These are phyloP conservation scores for Scaptomyza reducta DNA, from an alignment of 2,888 invertebrate genomes.

Conservation along the genomic window DNA sequence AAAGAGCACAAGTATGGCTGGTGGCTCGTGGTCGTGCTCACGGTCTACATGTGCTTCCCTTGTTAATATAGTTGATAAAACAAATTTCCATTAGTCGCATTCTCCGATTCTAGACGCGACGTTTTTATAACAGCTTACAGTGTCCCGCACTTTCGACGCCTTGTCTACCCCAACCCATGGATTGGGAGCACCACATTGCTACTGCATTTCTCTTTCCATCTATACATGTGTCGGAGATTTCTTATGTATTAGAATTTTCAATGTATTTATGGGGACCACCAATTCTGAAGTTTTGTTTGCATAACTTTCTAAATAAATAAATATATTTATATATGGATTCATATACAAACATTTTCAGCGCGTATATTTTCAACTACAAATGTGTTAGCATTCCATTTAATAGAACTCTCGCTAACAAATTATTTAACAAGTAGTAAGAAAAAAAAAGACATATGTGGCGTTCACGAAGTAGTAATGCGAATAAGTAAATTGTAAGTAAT, in stretches of 20 bases:
- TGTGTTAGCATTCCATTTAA: neutral
- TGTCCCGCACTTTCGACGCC: neutral
- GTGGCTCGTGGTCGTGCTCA: conserved; percentile 10
- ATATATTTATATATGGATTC: conserved; percentile 6
- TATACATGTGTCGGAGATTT: conserved; percentile 47
- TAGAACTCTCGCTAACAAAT: neutral
- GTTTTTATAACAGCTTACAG: conserved; percentile 44
- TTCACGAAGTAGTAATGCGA: too few species aligned
- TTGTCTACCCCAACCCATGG: neutral
- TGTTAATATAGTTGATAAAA: conserved; percentile 83
- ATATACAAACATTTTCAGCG: conserved; percentile 8
- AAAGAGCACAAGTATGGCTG: neutral
- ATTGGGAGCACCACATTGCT: conserved; percentile 21
- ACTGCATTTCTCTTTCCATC: conserved; percentile 8
- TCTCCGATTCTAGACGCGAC: conserved; percentile 67
- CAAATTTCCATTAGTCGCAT: conserved; percentile 83
- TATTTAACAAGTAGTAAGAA: too few species aligned
- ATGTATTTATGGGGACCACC: conserved; percentile 65
- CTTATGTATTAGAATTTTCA: conserved; percentile 48
- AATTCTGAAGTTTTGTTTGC: conserved; percentile 61
- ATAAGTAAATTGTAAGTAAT: too few species aligned
- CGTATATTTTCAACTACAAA: conserved; percentile 8
- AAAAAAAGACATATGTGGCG: too few species aligned
- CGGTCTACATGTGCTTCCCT: conserved; percentile 31
- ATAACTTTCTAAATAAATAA: conserved; percentile 63